Evolutionary conservation across 2,113 vertebrate genomes (phyloP), one percentile per base, ranked within the genome.

Genomic region (Thryonomys swinderianus): DNA sequence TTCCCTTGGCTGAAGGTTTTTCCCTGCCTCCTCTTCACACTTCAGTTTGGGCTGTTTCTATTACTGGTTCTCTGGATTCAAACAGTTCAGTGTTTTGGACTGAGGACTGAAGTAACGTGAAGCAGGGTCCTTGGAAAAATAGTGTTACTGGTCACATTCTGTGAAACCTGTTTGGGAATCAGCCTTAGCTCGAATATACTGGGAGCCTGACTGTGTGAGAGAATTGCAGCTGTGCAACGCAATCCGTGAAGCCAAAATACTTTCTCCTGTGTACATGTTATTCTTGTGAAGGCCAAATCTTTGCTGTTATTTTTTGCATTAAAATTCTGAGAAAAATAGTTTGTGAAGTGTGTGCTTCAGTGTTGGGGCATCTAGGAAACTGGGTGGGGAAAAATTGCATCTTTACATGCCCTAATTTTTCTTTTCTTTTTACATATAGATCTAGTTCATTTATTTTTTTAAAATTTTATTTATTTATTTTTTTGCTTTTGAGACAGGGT

Each of bases 231-330:
- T 57, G 59, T 67, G 83, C 51, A 37, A 90, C 11, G n/a, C 61
- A 8, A 27, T 62, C n/a, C 55, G 21, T 93, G 37, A 82, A 62
- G 79, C 62, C 55, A 69, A 88, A 76, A 23, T 88, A 37, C 57
- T 85, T 94, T 90, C 25, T 40, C 71, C 61, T 92, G 34, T 48
- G 23, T 66, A 30, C 86, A 30, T 42, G 30, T 95, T 83, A 91
- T 1, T 59, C n/a, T 67, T 88, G 16, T 94, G 76, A 91, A 92
- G 76, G 74, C 20, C 74, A 48, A 80, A 78, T 92, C 14, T 95
- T 23, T 91, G 40, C 55, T 95, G 37, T 88, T 85, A 64, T 40
- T 85, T 96, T 96, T 82, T 79, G 95, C 27, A 96, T 96, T 97
- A 95, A 96, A 96, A 45, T 92, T 51, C 59, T 95, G 67, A 83